Evolutionary conservation across 2,113 vertebrate species (phyloP).

Genomic region (Percina caprodes): DNA sequence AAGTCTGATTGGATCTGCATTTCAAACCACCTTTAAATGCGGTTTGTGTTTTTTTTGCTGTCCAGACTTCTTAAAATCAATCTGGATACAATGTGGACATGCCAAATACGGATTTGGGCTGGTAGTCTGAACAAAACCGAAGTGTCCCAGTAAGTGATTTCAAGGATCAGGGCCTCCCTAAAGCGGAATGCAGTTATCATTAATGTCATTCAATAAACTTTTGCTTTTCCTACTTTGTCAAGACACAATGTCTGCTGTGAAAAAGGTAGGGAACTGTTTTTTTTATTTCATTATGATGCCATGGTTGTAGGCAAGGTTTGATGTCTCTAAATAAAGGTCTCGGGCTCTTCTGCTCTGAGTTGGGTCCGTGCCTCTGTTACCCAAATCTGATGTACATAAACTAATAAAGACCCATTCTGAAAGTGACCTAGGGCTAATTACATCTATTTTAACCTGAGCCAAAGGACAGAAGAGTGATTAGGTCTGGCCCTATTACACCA

Average conservation of each 20-base stretch:
- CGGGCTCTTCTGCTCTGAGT: neutral
- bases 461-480: slow-evolving; percentile 35
- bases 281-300: neutral
- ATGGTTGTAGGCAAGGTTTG: neutral
- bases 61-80: neutral
- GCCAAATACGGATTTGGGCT: too few relatives aligned
- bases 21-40: neutral
- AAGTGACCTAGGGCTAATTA: slow-evolving; percentile 55
- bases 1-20: neutral
- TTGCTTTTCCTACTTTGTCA: too few relatives aligned
- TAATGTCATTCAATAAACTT: too few relatives aligned
- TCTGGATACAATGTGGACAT: neutral
- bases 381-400: slow-evolving; percentile 22
- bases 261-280: neutral
- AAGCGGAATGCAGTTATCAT: too few relatives aligned
- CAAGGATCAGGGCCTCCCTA: too few relatives aligned
- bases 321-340: neutral
- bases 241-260: neutral
- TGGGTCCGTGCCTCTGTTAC: neutral
- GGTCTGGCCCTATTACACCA: slow-evolving; percentile 34
- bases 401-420: slow-evolving; percentile 32
- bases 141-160: too few relatives aligned
- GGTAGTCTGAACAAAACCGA: neutral
- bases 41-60: neutral
- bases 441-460: slow-evolving; percentile 43